Percentiles rank a stretch among this genome's conserved stretches.
Evolutionary conservation across 2,113 vertebrate species (phyloP).

Genomic region (Regulus satrapa): DNA sequence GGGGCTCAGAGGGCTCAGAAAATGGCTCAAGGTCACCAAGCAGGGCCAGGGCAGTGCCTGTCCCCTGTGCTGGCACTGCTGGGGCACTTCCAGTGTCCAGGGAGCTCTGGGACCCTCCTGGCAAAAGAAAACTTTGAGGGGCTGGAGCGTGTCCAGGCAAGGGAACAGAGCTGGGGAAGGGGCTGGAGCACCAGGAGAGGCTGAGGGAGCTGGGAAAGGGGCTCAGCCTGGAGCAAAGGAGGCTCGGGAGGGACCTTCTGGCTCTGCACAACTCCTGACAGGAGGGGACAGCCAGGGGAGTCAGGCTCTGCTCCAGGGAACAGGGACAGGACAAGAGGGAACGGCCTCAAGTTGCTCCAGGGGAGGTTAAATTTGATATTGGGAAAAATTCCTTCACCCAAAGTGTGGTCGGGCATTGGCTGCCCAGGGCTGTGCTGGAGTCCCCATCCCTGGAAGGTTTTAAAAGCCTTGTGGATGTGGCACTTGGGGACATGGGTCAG

Average conservation of each 20-base stretch:
- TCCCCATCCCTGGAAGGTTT: neutral
- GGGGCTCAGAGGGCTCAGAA: neutral
- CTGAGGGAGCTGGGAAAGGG: neutral
- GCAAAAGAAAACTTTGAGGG: neutral
- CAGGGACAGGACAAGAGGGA: fast-evolving
- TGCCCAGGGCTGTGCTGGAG: neutral
- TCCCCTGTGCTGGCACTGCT: neutral
- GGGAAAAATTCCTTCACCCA: neutral
- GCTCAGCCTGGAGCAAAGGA: neutral
- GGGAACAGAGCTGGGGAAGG: neutral
- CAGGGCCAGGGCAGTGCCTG: neutral
- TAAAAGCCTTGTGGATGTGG: fast-evolving
- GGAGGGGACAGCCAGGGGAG: neutral
- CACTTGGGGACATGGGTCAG: fast-evolving
- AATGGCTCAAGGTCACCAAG: neutral
- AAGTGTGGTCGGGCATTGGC: neutral
- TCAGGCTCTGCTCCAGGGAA: neutral
- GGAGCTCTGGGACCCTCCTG: neutral
- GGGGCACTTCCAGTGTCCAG: neutral
- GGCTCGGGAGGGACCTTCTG: neutral
- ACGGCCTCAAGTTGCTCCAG: fast-evolving
- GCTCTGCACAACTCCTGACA: neutral
- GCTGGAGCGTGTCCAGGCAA: neutral
- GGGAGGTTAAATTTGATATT: neutral
- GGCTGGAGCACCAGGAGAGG: neutral